Evolutionary conservation across 2,888 invertebrate species (phyloP).

Genomic region (Chrysolina oricalcia): DNA sequence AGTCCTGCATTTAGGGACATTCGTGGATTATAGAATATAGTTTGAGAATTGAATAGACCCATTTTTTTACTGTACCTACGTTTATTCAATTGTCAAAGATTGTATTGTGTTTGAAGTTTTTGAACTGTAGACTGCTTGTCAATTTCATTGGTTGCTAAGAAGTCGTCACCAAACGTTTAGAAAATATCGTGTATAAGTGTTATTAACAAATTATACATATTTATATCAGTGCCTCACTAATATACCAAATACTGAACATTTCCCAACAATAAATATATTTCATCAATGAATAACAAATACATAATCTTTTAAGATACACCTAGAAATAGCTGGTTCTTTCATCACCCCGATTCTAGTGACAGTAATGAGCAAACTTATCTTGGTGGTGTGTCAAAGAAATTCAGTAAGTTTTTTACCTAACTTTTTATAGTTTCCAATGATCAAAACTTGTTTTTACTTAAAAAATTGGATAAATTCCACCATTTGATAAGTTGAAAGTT

Average conservation of each 20-base stretch:
- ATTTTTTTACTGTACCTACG: too few species aligned
- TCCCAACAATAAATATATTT: not conserved
- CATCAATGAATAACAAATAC: not conserved
- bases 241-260: not conserved
- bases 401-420: not conserved
- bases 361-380: too few species aligned
- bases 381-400: not conserved
- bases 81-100: not conserved
- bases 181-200: not conserved
- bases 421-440: not conserved
- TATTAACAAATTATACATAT: not conserved
- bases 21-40: too few species aligned
- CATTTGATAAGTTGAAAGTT: not conserved
- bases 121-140: slow-evolving; percentile 11
- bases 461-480: not conserved
- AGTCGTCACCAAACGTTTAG: not conserved
- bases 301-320: not conserved
- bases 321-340: not conserved
- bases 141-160: slow-evolving; percentile 1
- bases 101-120: slow-evolving; percentile 9
- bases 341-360: not conserved
- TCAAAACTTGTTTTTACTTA: too few species aligned
- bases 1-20: too few species aligned
- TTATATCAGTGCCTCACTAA: slow-evolving; percentile 6
- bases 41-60: too few species aligned